Evolutionary conservation across 2,888 invertebrate species (phyloP).

Genomic region (Nipponacmea schrenckii): DNA sequence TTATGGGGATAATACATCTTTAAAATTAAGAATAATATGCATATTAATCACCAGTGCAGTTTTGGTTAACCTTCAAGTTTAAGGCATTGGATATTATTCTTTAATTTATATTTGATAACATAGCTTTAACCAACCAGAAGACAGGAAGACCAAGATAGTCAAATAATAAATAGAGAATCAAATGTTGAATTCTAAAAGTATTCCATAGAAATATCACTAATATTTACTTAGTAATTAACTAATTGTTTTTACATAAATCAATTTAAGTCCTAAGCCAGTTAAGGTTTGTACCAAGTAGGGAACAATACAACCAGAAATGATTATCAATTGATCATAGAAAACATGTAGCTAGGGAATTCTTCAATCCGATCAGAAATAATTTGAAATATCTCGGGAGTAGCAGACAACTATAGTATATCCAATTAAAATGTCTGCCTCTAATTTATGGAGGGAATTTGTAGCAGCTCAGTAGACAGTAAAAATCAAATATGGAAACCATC

Average conservation of each 20-base stretch:
- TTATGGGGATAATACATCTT: no score
- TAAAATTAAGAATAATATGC: no score
- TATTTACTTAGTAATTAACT: background rate
- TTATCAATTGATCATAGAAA: background rate
- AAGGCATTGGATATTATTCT: no score
- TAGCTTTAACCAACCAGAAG: background rate
- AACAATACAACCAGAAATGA: background rate
- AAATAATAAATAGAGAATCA: background rate
- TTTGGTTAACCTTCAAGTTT: no score
- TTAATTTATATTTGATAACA: no score
- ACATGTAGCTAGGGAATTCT: background rate
- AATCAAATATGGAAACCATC: background rate
- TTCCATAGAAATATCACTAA: background rate
- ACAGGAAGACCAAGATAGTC: background rate
- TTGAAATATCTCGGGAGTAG: background rate
- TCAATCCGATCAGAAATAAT: background rate
- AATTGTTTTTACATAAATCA: background rate
- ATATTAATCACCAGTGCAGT: no score
- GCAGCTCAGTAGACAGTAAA: background rate
- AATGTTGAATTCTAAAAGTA: background rate
- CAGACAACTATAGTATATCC: background rate
- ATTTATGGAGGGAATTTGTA: background rate
- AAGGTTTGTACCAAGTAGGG: background rate
- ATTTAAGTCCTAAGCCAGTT: background rate
- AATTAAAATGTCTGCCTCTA: background rate